phyloP scores from a whole-genome alignment of 2,113 vertebrate species.

The Sclerurus mexicanus region DNA sequence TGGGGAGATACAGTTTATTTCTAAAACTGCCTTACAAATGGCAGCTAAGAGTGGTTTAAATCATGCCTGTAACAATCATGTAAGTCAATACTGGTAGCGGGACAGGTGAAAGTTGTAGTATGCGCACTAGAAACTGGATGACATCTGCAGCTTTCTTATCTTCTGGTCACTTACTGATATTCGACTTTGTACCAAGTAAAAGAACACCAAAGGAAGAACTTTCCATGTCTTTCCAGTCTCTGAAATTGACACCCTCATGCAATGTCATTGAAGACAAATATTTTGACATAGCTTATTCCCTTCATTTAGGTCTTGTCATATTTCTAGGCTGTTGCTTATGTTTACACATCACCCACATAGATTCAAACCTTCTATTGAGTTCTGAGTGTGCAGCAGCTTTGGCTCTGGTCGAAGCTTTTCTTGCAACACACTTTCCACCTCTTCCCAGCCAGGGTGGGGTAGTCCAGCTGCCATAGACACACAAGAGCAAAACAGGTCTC shows the following conservation, averaged over 20 bases:
- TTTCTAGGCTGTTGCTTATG: neutral
- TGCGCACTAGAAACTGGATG: neutral
- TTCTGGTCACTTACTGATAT: neutral
- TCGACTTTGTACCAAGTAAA: neutral
- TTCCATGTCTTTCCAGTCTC: neutral
- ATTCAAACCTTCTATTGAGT: neutral
- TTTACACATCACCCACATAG: neutral
- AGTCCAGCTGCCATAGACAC: neutral
- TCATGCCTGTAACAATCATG: neutral
- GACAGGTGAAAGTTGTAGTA: neutral
- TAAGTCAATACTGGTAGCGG: neutral
- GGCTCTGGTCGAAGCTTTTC: neutral
- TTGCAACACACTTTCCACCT: neutral
- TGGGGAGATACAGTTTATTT: neutral
- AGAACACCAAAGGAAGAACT: neutral
- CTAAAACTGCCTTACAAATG: neutral
- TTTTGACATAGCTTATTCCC: neutral
- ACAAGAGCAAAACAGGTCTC: neutral
- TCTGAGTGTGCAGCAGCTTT: neutral
- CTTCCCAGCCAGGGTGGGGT: neutral
- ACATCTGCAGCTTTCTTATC: neutral
- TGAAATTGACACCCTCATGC: neutral
- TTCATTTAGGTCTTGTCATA: neutral
- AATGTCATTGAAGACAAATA: neutral
- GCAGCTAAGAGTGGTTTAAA: neutral